Base-by-base conservation (phyloP, 2,797 vertebrate genomes). In the Tarsius wallacei region DNA sequence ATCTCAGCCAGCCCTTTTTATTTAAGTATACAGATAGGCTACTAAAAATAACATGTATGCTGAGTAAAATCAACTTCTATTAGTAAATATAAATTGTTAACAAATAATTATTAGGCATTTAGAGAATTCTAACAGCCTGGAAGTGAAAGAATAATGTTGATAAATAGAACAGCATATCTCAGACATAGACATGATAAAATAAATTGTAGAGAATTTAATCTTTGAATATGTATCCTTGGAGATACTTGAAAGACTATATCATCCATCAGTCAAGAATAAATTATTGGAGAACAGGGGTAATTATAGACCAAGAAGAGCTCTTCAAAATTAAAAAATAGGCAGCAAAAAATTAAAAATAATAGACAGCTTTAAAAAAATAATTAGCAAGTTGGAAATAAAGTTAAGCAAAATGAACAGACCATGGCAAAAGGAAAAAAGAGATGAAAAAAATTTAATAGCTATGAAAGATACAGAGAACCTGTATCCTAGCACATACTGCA, bases 321-420 rank as follows among this genome's bases (percentile, higher is more conserved):
- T 84, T 93, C 22, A 93, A 90, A 87, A 55, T 73, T 88, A 73
- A 94, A 42, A 76, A 91, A 57, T 61, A 64, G 22, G 7, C 19
- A 93, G 19, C 49, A 77, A 77, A 42, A 80, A 63, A 36, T 42
- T 42, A 7, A 82, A 93, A 93, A 57, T 11, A 83, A 47, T 26
- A 91, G 8, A 26, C 8, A 55, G 63, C 2, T 36, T 74, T 92
- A 5, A 28, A 68, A 80, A 88, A 55, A 28, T 2, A 85, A 81
- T 42, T 12, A 49, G 5, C 16, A 49, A 66, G 22, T 36, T 93
- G 21, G 19, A 90, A 94, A 64, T 68, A 74, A 91, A 90, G 5
- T 93, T 53, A 42, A 88, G 22, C n/a, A 71, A 91, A 87, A 49
- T 51, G 0, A 61, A 68, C 59, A 93, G 28, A 74, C 2, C 2